Evolutionary conservation across 1,140 invertebrate genomes (phyloP), one percentile per base, ranked within the genome.

Genomic region (Stegodyphus dumicola): DNA sequence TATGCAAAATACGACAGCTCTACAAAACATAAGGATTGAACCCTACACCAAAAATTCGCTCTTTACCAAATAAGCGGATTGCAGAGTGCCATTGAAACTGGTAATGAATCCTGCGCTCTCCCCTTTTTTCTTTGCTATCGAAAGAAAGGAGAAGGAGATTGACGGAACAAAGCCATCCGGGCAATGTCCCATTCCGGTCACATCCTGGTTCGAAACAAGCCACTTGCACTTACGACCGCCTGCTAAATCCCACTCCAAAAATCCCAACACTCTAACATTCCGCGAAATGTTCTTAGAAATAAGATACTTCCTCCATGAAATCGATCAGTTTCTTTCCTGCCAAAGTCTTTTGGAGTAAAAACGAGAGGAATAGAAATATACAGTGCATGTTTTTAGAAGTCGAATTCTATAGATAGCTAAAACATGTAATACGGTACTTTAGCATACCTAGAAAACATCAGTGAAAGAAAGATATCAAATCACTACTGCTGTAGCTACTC

Each of bases 171-270:
- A 85, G 74, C 73, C 53, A 76, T 77, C 17, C 52, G 11, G 49
- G 64, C 69, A 13, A 2, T n/a, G 17, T 53, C 48, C 70, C 10
- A 85, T 85, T 85, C 81, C 65, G 71, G 81, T 85, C 81, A 85
- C 81, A 85, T 85, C 81, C 48, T n/a, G 9, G 65, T 48, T 85
- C 66, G 71, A 85, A 85, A 85, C 81, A 77, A 85, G 71, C 71
- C 79, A 74, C 56, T 75, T 74, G 70, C 79, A 83, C 71, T 83
- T 83, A 83, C 79, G 79, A 71, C 17, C 56, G 56, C 56, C 70
- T 52, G 79, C 79, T 74, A 83, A 83, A 83, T 73, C 79, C 79
- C 71, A 65, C 71, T 75, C 79, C 79, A 83, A 83, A 83, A 83
- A 74, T 74, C 56, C 79, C 56, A 66, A 74, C 71, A 15, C 71